phyloP scores from a whole-genome alignment of 2,888 invertebrate species.

The Hirtodrosophila cameraria region DNA sequence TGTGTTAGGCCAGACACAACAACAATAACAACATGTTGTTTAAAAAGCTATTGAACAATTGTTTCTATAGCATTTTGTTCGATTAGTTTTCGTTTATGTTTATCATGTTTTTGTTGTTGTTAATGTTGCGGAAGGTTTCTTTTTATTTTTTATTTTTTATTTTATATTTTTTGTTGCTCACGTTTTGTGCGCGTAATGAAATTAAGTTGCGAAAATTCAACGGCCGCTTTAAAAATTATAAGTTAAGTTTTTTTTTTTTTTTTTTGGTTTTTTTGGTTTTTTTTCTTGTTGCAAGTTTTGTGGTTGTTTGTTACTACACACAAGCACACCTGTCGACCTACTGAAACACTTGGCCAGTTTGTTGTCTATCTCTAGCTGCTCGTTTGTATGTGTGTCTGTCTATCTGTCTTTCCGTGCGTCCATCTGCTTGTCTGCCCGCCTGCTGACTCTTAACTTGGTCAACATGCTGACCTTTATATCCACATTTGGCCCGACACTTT shows the following conservation, averaged over 20 bases:
- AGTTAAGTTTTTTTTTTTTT: constrained; percentile 20
- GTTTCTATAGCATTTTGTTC: constrained; percentile 42
- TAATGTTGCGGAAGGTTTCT: constrained; percentile 37
- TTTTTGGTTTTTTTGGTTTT: not conserved
- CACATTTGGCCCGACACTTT: constrained; percentile 37
- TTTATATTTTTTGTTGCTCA: constrained; percentile 16
- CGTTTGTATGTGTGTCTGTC: constrained; percentile 8
- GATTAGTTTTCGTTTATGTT: constrained; percentile 59
- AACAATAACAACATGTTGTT: constrained; percentile 12
- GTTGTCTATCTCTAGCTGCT: constrained; percentile 1
- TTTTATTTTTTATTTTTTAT: constrained; percentile 21
- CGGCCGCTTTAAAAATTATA: constrained; percentile 43
- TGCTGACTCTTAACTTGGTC: constrained; percentile 37
- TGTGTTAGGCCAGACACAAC: constrained; percentile 9
- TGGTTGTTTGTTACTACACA: constrained; percentile 36
- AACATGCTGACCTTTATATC: constrained; percentile 56
- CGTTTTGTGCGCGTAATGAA: constrained; percentile 63
- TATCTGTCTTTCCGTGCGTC: constrained; percentile 1
- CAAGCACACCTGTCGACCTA: constrained; percentile 52
- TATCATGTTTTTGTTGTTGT: constrained; percentile 25
- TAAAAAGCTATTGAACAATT: constrained; percentile 25
- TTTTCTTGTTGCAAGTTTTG: not conserved
- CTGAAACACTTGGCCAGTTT: constrained; percentile 26
- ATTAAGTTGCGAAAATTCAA: constrained; percentile 69
- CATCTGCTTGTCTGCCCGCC: constrained; percentile 7